A percentile compares a stretch with the other conserved stretches of the same genome.
Conservation (phyloP, 2,888 invertebrate genomes). For the Aphrophora alni region DNA sequence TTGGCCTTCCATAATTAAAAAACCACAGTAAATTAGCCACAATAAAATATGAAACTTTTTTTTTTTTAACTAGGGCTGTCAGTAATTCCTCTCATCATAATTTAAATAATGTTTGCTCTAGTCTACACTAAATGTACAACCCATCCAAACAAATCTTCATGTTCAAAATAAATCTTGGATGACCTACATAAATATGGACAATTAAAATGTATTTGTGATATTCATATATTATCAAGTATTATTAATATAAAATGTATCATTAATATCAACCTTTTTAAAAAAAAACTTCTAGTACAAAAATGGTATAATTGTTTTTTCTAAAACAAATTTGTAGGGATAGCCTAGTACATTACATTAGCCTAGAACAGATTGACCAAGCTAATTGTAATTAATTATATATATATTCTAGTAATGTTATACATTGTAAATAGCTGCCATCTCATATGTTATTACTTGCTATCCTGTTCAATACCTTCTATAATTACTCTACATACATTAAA, state of each 20-base stretch:
- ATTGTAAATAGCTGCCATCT: not conserved
- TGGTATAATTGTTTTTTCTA: no score
- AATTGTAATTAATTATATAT: not conserved
- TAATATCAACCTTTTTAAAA: no score
- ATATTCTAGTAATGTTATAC: not conserved
- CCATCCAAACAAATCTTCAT: not conserved
- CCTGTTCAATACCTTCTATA: not conserved
- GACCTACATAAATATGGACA: slow-evolving; percentile 3
- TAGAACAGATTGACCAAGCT: not conserved
- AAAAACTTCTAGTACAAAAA: no score
- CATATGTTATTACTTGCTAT: not conserved
- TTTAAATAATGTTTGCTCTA: no score
- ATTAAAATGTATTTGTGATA: not conserved
- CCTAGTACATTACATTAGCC: not conserved
- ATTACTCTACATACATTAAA: not conserved
- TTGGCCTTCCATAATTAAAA: no score
- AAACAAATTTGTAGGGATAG: not conserved
- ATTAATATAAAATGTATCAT: no score
- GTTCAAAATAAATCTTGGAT: not conserved
- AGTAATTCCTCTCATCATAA: no score
- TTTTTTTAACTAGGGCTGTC: no score
- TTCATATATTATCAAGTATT: no score
- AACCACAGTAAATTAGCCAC: no score
- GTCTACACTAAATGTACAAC: not conserved
- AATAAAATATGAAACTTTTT: no score